These are phyloP conservation scores for Lemur catta DNA, from an alignment of 2,797 vertebrate genomes.

Conservation along the genomic window DNA sequence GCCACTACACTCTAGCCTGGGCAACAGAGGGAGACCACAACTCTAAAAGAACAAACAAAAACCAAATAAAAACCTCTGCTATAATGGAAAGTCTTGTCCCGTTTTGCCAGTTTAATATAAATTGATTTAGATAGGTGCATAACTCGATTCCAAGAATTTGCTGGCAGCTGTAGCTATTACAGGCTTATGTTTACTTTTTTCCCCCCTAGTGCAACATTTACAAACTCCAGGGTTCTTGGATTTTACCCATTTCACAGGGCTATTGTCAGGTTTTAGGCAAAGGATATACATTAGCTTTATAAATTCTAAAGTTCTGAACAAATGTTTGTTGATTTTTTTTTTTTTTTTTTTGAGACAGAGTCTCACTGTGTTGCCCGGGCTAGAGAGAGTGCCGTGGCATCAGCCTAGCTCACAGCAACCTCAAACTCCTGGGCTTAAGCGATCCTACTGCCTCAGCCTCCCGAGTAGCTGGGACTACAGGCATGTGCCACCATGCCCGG, in stretches of 20 bases:
- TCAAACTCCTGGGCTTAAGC: too few relatives aligned
- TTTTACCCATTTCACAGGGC: constrained; percentile 22
- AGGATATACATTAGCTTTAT: background rate
- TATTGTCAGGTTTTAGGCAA: background rate
- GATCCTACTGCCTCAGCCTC: too few relatives aligned
- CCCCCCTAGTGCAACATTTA: background rate
- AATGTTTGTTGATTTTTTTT: background rate
- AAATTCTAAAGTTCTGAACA: background rate
- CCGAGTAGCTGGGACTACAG: too few relatives aligned
- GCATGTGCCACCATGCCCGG: too few relatives aligned
- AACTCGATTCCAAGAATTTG: constrained; percentile 4
- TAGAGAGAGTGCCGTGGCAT: too few relatives aligned
- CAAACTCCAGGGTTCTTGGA: background rate
- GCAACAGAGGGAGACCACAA: background rate
- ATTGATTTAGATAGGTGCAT: background rate
- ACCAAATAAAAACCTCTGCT: too few relatives aligned
- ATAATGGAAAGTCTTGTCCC: background rate
- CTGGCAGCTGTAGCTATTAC: background rate
- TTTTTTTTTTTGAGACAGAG: too few relatives aligned
- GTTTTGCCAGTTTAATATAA: background rate
- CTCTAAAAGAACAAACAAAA: background rate
- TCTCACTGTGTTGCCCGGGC: too few relatives aligned
- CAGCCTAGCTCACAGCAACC: too few relatives aligned
- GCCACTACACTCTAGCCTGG: background rate
- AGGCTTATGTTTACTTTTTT: background rate